phyloP scores from a whole-genome alignment of 1,140 invertebrate species.

The Achroia grisella region DNA sequence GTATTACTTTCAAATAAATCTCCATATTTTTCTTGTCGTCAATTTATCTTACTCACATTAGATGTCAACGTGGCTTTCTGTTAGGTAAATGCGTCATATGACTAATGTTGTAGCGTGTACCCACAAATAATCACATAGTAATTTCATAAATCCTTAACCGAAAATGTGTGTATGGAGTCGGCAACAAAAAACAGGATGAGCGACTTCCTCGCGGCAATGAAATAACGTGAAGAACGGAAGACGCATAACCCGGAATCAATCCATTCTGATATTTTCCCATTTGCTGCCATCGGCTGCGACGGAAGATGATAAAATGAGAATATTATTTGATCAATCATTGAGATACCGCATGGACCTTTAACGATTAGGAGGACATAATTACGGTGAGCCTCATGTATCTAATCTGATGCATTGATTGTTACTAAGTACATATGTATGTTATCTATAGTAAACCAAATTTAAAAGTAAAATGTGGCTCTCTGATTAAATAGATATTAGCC shows the following conservation, averaged over 20 bases:
- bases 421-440: no score
- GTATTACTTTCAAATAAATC: no score
- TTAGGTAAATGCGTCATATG: no score
- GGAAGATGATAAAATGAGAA: conserved; percentile 11
- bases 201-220: conserved; percentile 9
- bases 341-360: neutral
- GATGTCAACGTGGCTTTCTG: no score
- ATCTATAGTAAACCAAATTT: no score
- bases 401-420: no score
- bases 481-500: no score
- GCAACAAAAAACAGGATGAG: conserved; percentile 9
- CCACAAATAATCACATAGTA: neutral
- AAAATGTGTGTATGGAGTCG: conserved; percentile 5
- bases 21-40: no score
- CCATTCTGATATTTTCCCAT: conserved; percentile 19
- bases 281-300: conserved; percentile 13
- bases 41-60: no score
- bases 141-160: conserved; percentile 13
- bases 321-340: conserved; percentile 18
- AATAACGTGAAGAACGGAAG: conserved; percentile 17
- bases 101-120: neutral
- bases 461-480: no score
- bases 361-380: no score
- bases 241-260: conserved; percentile 20
- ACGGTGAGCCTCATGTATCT: no score